These are phyloP conservation scores for Drosophila picticornis DNA, from an alignment of 2,888 invertebrate genomes.

Conservation along the genomic window DNA sequence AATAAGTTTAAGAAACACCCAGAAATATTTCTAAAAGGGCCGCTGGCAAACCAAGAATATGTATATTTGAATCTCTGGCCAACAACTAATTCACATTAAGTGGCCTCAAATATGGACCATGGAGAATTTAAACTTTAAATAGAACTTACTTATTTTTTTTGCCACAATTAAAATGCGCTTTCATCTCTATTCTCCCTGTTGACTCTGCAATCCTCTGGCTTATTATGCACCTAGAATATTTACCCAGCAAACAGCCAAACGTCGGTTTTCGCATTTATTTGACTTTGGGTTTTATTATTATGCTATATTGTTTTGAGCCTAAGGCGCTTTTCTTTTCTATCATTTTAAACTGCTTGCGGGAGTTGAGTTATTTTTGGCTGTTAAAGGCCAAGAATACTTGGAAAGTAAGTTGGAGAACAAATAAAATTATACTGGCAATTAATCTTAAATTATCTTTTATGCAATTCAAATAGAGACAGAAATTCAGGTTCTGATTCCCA, in stretches of 20 bases:
- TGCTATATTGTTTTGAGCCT: slow-evolving; percentile 1
- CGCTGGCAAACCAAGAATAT: slow-evolving; percentile 12
- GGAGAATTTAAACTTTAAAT: slow-evolving; percentile 24
- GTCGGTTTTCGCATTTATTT: slow-evolving; percentile 23
- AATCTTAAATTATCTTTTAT: not conserved
- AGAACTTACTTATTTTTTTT: slow-evolving; percentile 1
- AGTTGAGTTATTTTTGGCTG: not conserved
- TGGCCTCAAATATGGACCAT: slow-evolving; percentile 9
- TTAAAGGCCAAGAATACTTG: not conserved
- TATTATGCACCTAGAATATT: slow-evolving; percentile 14
- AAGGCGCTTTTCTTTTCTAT: not conserved
- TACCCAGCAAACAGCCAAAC: slow-evolving; percentile 1
- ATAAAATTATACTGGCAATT: not conserved
- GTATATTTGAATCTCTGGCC: not conserved
- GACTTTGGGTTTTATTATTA: slow-evolving; percentile 35
- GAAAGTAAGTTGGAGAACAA: not conserved
- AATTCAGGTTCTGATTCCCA: not conserved
- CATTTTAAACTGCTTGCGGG: not conserved
- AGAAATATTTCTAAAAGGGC: slow-evolving; percentile 24
- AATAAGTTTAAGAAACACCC: slow-evolving; percentile 5
- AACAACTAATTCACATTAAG: slow-evolving; percentile 48
- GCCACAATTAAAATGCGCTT: slow-evolving; percentile 60
- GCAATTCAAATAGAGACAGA: not conserved
- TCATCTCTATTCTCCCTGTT: slow-evolving; percentile 44
- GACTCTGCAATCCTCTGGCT: slow-evolving; percentile 15